Conservation (phyloP, 2,888 invertebrate species). For the Idaea straminata region DNA sequence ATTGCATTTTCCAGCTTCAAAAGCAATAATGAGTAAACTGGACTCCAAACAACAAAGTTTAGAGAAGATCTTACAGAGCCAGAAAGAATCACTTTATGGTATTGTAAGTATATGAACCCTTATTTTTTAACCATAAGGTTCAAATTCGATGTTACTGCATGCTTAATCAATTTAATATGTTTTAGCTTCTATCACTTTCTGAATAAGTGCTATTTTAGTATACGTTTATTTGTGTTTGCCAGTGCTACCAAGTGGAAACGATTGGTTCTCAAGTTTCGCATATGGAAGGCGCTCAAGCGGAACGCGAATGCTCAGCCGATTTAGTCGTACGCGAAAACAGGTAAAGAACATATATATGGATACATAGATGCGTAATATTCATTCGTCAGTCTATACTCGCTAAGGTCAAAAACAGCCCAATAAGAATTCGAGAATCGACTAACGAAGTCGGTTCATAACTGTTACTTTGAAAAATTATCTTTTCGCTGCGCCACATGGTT, state of each 20-base stretch:
- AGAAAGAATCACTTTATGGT: slow-evolving; percentile 81
- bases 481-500: too few species aligned
- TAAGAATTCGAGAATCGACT: too few species aligned
- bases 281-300: slow-evolving; percentile 67
- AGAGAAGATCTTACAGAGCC: slow-evolving; percentile 72
- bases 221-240: neutral
- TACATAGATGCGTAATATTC: neutral
- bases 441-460: too few species aligned
- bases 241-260: slow-evolving; percentile 73
- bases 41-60: slow-evolving; percentile 63
- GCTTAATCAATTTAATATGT: neutral
- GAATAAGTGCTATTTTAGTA: neutral
- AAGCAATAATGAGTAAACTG: slow-evolving; percentile 66
- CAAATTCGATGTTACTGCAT: neutral
- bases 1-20: slow-evolving; percentile 51
- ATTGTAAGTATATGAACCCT: slow-evolving; percentile 66
- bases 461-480: too few species aligned
- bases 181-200: neutral
- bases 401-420: too few species aligned
- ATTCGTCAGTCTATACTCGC: too few species aligned
- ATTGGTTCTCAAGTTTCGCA: slow-evolving; percentile 61
- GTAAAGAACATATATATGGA: slow-evolving; percentile 29
- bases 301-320: slow-evolving; percentile 58
- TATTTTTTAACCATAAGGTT: neutral
- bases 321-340: slow-evolving; percentile 60